Conservation (phyloP, 1,140 invertebrate genomes). For the Caenorhabditis latens region DNA sequence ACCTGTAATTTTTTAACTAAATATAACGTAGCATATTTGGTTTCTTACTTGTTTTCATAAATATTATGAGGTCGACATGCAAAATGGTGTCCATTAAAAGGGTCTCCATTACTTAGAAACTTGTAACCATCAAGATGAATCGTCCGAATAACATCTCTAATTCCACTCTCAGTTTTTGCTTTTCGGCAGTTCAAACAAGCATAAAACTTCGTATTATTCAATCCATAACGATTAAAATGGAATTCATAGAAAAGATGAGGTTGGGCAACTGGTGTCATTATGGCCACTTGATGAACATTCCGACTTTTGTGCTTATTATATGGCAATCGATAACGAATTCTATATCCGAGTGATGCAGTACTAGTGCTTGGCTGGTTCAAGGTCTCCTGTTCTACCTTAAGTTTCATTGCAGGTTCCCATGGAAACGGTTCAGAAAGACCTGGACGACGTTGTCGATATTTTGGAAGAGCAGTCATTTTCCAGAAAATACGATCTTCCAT, state of each 20-base stretch:
- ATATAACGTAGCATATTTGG: neutral
- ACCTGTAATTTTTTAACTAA: neutral
- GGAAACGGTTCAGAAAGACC: slow-evolving; percentile 27
- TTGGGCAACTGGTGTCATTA: slow-evolving; percentile 8
- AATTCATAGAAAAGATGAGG: slow-evolving; percentile 33
- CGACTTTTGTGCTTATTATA: slow-evolving; percentile 17
- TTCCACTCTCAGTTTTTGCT: slow-evolving; percentile 42
- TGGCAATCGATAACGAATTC: slow-evolving; percentile 28
- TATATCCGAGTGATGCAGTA: neutral
- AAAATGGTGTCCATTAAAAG: slow-evolving; percentile 43
- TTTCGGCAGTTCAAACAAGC: slow-evolving; percentile 36
- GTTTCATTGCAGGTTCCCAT: slow-evolving; percentile 5
- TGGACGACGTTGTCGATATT: slow-evolving; percentile 34
- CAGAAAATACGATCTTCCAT: slow-evolving; percentile 32
- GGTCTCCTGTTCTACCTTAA: neutral
- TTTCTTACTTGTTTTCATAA: neutral
- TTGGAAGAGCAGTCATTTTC: slow-evolving; percentile 42
- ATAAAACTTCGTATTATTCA: slow-evolving; percentile 28
- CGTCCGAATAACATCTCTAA: slow-evolving; percentile 36
- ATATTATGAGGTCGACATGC: slow-evolving; percentile 37
- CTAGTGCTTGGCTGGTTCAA: neutral
- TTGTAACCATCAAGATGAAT: slow-evolving; percentile 45
- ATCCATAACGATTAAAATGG: slow-evolving; percentile 39
- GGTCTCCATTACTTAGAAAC: slow-evolving; percentile 35
- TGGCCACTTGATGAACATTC: slow-evolving; percentile 13